Base-by-base conservation (phyloP, 2,797 vertebrate genomes). In the Helostoma temminkii region DNA sequence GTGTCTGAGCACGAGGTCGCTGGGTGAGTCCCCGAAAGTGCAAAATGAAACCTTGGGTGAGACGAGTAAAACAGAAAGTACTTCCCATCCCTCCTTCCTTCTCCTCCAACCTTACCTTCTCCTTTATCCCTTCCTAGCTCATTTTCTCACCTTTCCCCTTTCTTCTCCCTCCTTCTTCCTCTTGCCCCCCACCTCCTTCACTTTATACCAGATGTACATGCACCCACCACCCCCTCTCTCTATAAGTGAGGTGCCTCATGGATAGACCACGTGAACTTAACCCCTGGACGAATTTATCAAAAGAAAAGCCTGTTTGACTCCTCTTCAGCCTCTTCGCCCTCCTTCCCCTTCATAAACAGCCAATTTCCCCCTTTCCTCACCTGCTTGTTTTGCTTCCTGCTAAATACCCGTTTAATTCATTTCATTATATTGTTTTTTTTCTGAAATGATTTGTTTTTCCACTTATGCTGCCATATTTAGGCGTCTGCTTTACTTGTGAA, bases 241-340 rank as follows among this genome's bases (percentile, higher is more conserved):
- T 50, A 48, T 26, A 68, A 67, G 65, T 72, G 56, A 42, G 70
- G 74, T 77, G 72, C 83, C 80, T 83, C 81, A 71, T 41, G 80
- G 74, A 85, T 87, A 87, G 86, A 83, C 83, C 59, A 67, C 10
- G 2, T 3, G 85, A 89, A 89, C 88, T 85, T 90, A 87, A 89
- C 82, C 88, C 36, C 76, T 62, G 71, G 68, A 71, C 39, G 3
- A 76, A 88, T 90, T 81, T 78, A 86, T 90, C 83, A 88, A 52
- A 76, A 68, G 59, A 65, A 75, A 72, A 81, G 66, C 67, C 66
- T 28, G 21, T 18, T 30, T 15, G 10, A 0, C 28, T 25, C 36
- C 36, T 25, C 3, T 5, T 49, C 19, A n/a, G 0, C 9, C 9
- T 2, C 42, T n/a, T n/a, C n/a, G n/a, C 15, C 24, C 28, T 5